Base-by-base conservation (phyloP, 2,113 vertebrate species). In the Sitta europaea region DNA sequence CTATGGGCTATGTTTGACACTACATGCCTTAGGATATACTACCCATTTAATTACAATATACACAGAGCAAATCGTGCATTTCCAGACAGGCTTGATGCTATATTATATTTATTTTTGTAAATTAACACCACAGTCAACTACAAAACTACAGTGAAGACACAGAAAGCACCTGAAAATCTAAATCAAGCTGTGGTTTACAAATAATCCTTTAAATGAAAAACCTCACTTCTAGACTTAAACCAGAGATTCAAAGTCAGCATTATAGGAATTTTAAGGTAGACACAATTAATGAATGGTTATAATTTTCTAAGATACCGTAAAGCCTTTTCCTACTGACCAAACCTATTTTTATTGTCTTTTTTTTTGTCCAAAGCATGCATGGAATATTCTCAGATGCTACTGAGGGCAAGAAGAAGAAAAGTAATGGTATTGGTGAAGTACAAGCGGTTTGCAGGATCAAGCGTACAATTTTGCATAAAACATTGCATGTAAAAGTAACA, bases 11-110 rank as follows among this genome's bases (percentile, higher is more conserved):
- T 93, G 95, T 97, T 98, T 98, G 98, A 98, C 98, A 98, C 97
- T 98, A 98, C 98, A 99, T 99, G 98, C 98, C 88, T 96, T 98
- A 98, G 95, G 96, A 96, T 97, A 97, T 94, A 95, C 94, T 97
- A 96, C 90, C 97, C 95, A 96, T 95, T 97, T 97, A 94, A 79
- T 94, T 97, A 98, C 94, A 97, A 80, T 97, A 96, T 94, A 97
- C 97, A 97, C 58, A 98, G 94, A 98, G 95, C 96, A 94, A 97
- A 96, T 88, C 76, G 97, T 97, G 97, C 95, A 97, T 97, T 98
- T 91, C 81, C 97, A 97, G 96, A 97, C 92, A 97, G 92, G 97
- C 74, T 87, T 86, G 96, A 97, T 95, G 95, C 93, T 97, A 93
- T 96, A 95, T 82, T 94, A 93, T 96, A 97, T 97, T 97, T 98